Conservation (phyloP, 35 echinoderm and acorn worm species). For the Patiria miniata region DNA sequence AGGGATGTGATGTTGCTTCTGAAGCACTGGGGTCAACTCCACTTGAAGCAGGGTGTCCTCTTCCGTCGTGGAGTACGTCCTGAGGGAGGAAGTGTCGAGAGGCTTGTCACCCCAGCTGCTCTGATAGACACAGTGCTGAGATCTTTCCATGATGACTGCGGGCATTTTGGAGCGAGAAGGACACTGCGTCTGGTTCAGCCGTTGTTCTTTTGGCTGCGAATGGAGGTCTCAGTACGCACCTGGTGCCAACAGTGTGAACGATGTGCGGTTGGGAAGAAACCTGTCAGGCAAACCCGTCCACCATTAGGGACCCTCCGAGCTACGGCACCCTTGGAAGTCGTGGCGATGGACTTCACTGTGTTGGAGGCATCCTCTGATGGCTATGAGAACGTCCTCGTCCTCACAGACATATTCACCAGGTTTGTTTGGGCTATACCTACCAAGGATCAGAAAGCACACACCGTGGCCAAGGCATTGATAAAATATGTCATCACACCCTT, state of each 20-base stretch:
- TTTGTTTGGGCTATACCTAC: conserved; percentile 29
- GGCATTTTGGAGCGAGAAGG: conserved; percentile 41
- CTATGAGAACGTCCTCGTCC: conserved; percentile 66
- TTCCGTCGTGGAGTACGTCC: background rate
- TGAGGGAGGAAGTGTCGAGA: background rate
- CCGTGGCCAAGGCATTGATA: conserved; percentile 59
- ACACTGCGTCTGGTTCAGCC: conserved; percentile 23
- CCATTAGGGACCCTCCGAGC: conserved; percentile 42
- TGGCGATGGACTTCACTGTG: conserved; percentile 42
- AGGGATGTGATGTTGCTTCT: background rate
- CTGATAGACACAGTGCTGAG: conserved; percentile 28
- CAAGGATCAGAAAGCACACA: conserved; percentile 63
- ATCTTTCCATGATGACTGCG: background rate
- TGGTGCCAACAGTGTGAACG: conserved; percentile 41
- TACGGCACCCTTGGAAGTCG: conserved; percentile 10
- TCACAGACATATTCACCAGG: conserved; percentile 66
- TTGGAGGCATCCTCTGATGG: conserved; percentile 37
- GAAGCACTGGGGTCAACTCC: background rate
- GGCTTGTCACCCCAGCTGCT: conserved; percentile 44
- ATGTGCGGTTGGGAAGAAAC: conserved; percentile 37
- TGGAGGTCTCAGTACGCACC: conserved; percentile 18
- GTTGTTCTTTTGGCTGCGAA: conserved; percentile 57
- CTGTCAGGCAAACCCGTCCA: conserved; percentile 20
- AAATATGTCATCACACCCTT: conserved; percentile 67
- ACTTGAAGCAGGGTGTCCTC: background rate